Percentiles rank a stretch among this genome's conserved stretches.
Conservation (phyloP, 2,113 vertebrate species). For the Rhegmatorhina hoffmannsi region DNA sequence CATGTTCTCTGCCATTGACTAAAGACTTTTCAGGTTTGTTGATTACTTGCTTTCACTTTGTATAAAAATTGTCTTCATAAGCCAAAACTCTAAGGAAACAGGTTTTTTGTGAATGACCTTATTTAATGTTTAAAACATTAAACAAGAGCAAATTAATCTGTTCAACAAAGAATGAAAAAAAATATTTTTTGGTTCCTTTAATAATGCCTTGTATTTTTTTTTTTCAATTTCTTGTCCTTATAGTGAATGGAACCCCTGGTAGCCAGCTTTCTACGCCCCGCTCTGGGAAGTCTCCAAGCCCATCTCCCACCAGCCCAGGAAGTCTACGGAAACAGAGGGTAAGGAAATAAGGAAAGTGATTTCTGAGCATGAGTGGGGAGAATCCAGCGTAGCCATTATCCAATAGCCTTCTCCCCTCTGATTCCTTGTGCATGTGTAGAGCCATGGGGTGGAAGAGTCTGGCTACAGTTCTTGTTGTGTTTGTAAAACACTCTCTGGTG, state of each 20-base stretch:
- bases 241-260: conserved; percentile 95
- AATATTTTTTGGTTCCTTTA: neutral
- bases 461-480: neutral
- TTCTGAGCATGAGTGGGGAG: conserved; percentile 16
- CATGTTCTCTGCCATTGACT: neutral
- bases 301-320: conserved; percentile 94
- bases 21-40: neutral
- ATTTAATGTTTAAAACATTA: neutral
- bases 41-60: neutral
- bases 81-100: neutral
- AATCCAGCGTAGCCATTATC: neutral
- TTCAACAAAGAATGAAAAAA: neutral
- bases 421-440: neutral
- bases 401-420: neutral
- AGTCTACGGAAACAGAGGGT: conserved; percentile 95
- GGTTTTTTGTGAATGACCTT: neutral
- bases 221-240: conserved; percentile 35
- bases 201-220: conserved; percentile 1
- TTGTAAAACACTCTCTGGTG: neutral
- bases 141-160: neutral
- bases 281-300: conserved; percentile 95
- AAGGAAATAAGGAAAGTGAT: conserved; percentile 66
- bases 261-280: conserved; percentile 97
- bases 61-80: neutral
- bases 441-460: neutral